Conservation (phyloP, 2,888 invertebrate species). For the Erynnis tages region DNA sequence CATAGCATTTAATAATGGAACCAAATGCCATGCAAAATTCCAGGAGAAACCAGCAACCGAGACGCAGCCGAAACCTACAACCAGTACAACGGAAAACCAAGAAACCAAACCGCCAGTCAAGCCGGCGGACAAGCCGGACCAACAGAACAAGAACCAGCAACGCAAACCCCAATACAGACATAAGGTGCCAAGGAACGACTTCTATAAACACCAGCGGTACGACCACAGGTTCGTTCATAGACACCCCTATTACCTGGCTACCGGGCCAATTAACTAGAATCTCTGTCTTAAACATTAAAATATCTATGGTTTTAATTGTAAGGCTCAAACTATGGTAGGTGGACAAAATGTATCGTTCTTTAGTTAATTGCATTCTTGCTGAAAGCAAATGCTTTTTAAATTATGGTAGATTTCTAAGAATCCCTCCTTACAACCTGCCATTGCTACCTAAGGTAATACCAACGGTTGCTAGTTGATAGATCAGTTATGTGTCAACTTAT, state of each 20-base stretch:
- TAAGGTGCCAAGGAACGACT: slow-evolving; percentile 60
- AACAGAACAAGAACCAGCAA: slow-evolving; percentile 45
- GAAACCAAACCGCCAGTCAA: slow-evolving; percentile 43
- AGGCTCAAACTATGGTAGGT: background rate
- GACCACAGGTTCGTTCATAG: slow-evolving; percentile 66
- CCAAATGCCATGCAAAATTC: background rate
- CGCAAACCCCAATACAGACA: slow-evolving; percentile 63
- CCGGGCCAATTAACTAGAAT: slow-evolving; percentile 72
- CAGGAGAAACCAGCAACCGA: slow-evolving; percentile 58
- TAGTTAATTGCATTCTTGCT: too few relatives aligned
- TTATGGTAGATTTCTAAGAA: too few relatives aligned
- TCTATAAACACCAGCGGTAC: slow-evolving; percentile 71
- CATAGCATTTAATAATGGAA: background rate
- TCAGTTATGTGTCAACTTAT: too few relatives aligned
- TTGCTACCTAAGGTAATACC: too few relatives aligned
- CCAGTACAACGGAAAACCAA: slow-evolving; percentile 26
- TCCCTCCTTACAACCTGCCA: slow-evolving; percentile 9
- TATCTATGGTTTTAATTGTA: too few relatives aligned
- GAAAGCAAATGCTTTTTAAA: too few relatives aligned
- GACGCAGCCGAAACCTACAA: slow-evolving; percentile 31
- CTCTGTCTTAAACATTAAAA: background rate
- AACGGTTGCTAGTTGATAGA: too few relatives aligned
- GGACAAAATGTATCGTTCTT: slow-evolving; percentile 5
- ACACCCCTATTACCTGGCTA: slow-evolving; percentile 71
- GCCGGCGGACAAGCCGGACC: slow-evolving; percentile 49